Evolutionary conservation across 2,888 invertebrate species (phyloP).

Genomic region (Megaustenia siamemsis): DNA sequence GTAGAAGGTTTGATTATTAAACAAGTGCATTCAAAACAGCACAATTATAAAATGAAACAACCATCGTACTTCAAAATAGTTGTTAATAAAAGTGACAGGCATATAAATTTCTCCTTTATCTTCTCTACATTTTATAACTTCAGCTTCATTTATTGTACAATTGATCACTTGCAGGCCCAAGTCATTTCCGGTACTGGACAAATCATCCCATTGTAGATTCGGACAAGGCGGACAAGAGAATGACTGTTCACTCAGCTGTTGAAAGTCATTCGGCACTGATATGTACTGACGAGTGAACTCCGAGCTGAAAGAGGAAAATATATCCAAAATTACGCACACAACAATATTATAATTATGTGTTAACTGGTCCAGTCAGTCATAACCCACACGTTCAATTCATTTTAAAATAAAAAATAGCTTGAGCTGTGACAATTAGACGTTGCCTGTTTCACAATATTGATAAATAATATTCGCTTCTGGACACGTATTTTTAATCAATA

Average conservation of each 20-base stretch:
- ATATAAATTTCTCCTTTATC: conserved; percentile 92
- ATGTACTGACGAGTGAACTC: conserved; percentile 38
- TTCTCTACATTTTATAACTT: conserved; percentile 88
- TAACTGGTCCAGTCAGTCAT: too few species aligned
- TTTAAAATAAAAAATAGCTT: too few species aligned
- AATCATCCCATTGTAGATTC: background rate
- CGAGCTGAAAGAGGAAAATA: background rate
- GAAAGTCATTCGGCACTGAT: conserved; percentile 45
- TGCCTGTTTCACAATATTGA: too few species aligned
- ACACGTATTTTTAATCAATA: too few species aligned
- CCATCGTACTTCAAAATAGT: conserved; percentile 91
- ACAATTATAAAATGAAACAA: background rate
- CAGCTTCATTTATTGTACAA: conserved; percentile 93
- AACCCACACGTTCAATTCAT: too few species aligned
- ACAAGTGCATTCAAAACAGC: too few species aligned
- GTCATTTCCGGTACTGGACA: background rate
- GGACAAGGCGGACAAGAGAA: conserved; percentile 28
- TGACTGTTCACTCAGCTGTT: background rate
- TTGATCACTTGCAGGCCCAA: conserved; percentile 63
- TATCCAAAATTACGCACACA: too few species aligned
- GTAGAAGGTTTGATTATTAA: too few species aligned
- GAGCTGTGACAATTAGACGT: too few species aligned
- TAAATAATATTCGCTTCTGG: too few species aligned
- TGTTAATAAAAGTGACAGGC: conserved; percentile 91
- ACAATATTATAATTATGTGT: too few species aligned